Conservation (phyloP, 2,113 vertebrate species). For the Orientallactaga bullata region DNA sequence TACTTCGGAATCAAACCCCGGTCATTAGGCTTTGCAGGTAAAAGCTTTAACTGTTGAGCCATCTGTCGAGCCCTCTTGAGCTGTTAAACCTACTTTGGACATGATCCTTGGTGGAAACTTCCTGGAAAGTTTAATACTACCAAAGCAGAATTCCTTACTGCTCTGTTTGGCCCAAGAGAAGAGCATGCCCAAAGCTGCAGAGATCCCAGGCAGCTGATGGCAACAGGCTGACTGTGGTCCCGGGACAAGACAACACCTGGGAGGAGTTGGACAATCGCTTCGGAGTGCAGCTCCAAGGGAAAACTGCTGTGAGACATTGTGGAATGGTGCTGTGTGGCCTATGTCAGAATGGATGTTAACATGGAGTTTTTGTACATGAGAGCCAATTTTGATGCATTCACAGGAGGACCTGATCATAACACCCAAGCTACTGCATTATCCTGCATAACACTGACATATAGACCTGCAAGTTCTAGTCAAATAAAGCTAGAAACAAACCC, state of each 20-base stretch:
- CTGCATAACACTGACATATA: constrained; percentile 22
- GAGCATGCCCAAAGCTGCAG: neutral
- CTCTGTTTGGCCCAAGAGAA: constrained; percentile 41
- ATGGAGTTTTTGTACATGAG: neutral
- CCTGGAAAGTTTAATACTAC: neutral
- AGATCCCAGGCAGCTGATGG: neutral
- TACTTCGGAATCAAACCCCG: too few species aligned
- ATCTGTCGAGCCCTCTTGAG: too few species aligned
- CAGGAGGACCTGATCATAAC: constrained; percentile 33
- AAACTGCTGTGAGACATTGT: neutral
- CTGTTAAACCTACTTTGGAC: neutral
- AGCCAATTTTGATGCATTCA: constrained; percentile 43
- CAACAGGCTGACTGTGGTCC: neutral
- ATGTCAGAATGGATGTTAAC: constrained; percentile 42
- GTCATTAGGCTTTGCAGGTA: too few species aligned
- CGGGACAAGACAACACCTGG: neutral
- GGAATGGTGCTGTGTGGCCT: neutral
- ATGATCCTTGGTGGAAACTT: neutral
- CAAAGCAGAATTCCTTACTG: neutral
- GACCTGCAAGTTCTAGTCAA: constrained; percentile 57
- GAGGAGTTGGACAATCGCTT: neutral
- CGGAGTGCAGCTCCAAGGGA: neutral
- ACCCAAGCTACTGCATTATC: neutral
- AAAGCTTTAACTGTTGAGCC: too few species aligned
- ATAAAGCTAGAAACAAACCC: constrained; percentile 51